Conservation (phyloP, 2,113 vertebrate genomes). For the Tyrannus savana region DNA sequence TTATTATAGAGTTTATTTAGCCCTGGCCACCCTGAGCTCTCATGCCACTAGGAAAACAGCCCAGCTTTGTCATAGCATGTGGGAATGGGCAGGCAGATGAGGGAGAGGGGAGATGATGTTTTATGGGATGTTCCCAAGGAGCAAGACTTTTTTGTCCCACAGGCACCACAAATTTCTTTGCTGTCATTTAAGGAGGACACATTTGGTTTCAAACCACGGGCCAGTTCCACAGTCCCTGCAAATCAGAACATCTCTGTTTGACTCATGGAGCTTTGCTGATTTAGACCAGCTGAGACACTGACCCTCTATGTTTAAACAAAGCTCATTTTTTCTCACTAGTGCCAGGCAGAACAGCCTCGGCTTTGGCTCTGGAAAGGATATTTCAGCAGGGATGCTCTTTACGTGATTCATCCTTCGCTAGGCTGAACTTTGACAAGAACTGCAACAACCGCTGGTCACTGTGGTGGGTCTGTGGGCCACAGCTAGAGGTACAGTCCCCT, state of each 20-base stretch:
- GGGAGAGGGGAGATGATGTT: background rate
- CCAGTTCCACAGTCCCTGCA: background rate
- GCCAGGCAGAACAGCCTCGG: background rate
- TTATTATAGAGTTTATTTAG: background rate
- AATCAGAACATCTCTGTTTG: background rate
- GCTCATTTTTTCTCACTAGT: background rate
- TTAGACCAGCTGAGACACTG: background rate
- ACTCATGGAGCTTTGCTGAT: background rate
- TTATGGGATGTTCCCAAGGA: background rate
- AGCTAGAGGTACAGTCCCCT: background rate
- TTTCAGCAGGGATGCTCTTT: background rate
- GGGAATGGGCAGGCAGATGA: fast-evolving
- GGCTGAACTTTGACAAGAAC: background rate
- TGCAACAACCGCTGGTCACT: background rate
- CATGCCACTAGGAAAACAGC: background rate
- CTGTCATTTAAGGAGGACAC: background rate
- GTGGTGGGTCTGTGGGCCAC: background rate
- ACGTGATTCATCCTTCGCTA: background rate
- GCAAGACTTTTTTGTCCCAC: fast-evolving
- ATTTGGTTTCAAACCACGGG: background rate
- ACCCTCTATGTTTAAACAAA: background rate
- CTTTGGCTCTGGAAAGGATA: background rate
- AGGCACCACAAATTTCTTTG: background rate
- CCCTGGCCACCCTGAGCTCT: background rate
- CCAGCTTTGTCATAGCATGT: background rate